Base-by-base conservation (phyloP, 2,797 vertebrate genomes). In the Clarias laeviceps region DNA sequence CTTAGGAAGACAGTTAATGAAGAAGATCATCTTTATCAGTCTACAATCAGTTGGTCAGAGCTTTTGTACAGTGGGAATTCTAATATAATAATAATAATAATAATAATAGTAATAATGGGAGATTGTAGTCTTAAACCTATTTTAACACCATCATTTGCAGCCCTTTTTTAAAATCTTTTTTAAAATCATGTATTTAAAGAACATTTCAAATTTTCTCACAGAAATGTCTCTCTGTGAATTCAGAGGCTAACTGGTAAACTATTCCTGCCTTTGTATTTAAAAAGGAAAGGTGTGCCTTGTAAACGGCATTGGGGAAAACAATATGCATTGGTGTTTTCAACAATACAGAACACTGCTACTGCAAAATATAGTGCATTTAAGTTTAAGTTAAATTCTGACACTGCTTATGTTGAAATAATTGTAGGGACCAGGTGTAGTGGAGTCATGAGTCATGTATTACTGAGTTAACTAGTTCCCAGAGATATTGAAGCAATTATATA, bases 281-380 rank as follows among this genome's bases (percentile, higher is more conserved):
- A 50, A 65, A 80, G 34, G 24, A 80, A 50, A 80, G 78, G 37
- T 61, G 32, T 77, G 73, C 27, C 73, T 77, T 57, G 73, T 32
- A 57, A 77, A 77, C 40, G 20, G 20, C 50, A 32, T 22, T 76
- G 27, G 8, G 29, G 9, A 78, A 74, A 61, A 61, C 32, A 34
- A 77, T 22, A 77, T 76, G 27, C 50, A 20, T 34, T 78, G 18
- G 32, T 61, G 29, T 61, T 61, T 74, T 57, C 2, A 77, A 57
- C 54, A 57, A 57, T 32, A 22, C 54, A 22, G 27, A 77, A 77
- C 57, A 6, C 8, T 27, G 12, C 17, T 74, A 2, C 56, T 59
- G 74, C 9, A 61, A 24, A 11, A 54, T 57, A 12, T 57, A 57
- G 50, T 57, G 50, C 8, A 34, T 57, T 11, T 77, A 18, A 5